Evolutionary conservation across 2,888 invertebrate species (phyloP).

Genomic region (Linnaemya vulpina): DNA sequence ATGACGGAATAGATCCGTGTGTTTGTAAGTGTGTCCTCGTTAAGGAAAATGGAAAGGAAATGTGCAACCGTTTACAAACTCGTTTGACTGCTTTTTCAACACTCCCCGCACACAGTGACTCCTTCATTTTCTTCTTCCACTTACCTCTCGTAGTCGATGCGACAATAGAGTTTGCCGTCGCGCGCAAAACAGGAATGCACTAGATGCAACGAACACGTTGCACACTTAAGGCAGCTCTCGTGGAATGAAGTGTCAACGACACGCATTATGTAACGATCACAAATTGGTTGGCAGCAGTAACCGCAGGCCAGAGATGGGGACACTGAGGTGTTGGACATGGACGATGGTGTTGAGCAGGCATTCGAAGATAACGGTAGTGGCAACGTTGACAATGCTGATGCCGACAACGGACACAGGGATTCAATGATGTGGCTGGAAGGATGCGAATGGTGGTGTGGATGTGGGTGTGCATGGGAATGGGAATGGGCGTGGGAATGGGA

Average conservation of each 20-base stretch:
- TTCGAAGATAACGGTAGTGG: slow-evolving; percentile 60
- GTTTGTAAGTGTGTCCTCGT: no score
- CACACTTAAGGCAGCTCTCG: slow-evolving; percentile 90
- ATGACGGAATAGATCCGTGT: no score
- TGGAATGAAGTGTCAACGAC: slow-evolving; percentile 90
- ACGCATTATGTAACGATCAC: slow-evolving; percentile 89
- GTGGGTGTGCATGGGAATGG: slow-evolving; percentile 15
- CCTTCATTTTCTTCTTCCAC: slow-evolving; percentile 76
- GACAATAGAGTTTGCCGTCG: slow-evolving; percentile 90
- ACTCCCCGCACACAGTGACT: background rate
- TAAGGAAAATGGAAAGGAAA: background rate
- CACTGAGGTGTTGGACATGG: slow-evolving; percentile 61
- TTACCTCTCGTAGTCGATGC: slow-evolving; percentile 91
- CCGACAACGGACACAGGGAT: slow-evolving; percentile 56
- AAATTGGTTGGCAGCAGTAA: slow-evolving; percentile 88
- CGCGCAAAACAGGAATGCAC: slow-evolving; percentile 90
- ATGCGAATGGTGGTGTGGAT: slow-evolving; percentile 30
- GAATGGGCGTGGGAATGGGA: slow-evolving; percentile 26
- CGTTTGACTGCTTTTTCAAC: background rate
- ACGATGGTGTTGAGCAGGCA: slow-evolving; percentile 67
- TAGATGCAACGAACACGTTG: slow-evolving; percentile 88
- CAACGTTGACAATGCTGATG: slow-evolving; percentile 62
- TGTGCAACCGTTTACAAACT: background rate
- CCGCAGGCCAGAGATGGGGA: slow-evolving; percentile 83
- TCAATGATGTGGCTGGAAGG: slow-evolving; percentile 50